These are phyloP conservation scores for Brachyhypopomus occidentalis DNA, from an alignment of 2,113 vertebrate genomes.

Conservation along the genomic window DNA sequence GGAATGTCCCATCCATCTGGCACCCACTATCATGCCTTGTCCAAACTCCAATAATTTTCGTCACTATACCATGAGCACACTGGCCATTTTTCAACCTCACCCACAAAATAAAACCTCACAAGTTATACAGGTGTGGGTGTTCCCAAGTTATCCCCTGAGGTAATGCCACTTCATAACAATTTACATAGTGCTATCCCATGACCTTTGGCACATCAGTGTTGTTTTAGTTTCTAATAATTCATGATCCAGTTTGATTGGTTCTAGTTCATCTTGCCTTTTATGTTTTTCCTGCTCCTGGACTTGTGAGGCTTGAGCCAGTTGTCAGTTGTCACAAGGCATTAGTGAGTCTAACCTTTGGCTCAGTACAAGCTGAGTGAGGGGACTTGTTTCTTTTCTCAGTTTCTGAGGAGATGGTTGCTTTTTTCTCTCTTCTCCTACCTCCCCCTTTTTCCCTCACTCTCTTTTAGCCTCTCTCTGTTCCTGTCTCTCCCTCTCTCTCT, in stretches of 20 bases:
- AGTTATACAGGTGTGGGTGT: background rate
- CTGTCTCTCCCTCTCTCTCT: conserved; percentile 19
- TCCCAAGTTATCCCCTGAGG: background rate
- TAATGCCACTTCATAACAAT: background rate
- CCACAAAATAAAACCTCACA: background rate
- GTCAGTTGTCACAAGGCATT: too few species aligned
- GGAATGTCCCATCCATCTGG: conserved; percentile 50
- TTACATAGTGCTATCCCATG: too few species aligned
- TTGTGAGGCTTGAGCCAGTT: too few species aligned
- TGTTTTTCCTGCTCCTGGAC: too few species aligned
- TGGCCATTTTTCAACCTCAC: background rate
- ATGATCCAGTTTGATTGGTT: too few species aligned
- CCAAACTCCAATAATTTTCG: background rate
- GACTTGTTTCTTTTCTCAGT: too few species aligned
- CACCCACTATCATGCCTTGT: background rate
- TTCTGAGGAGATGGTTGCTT: too few species aligned
- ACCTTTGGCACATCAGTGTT: too few species aligned
- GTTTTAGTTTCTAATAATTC: too few species aligned
- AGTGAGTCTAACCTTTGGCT: too few species aligned
- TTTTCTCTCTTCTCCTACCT: background rate
- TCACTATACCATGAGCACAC: background rate
- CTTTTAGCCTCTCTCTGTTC: background rate
- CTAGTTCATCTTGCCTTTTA: too few species aligned
- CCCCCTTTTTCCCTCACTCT: conserved; percentile 5
- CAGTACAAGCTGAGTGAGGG: too few species aligned